Evolutionary conservation across 2,797 vertebrate genomes (phyloP).

Genomic region (Muscicapa striata): DNA sequence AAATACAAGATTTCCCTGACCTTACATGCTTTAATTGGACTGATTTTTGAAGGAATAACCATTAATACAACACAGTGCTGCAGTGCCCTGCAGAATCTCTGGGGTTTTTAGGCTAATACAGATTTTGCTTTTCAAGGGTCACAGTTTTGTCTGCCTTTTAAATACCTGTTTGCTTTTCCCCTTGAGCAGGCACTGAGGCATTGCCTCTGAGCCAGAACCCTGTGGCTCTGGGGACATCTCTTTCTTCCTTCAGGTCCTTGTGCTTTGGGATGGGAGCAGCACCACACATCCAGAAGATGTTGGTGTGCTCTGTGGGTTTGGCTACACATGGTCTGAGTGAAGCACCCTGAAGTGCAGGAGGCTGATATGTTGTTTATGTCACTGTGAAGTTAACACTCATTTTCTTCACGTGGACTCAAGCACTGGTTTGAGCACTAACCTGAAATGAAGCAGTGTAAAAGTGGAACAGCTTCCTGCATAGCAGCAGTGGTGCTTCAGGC

Average conservation of each 20-base stretch:
- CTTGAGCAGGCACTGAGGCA: neutral
- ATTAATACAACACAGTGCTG: neutral
- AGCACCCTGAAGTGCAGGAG: neutral
- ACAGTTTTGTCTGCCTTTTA: neutral
- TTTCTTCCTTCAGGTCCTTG: neutral
- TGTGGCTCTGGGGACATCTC: neutral
- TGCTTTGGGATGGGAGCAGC: neutral
- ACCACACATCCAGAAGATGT: neutral
- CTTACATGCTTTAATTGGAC: neutral
- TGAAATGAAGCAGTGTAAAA: neutral
- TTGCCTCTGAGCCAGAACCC: neutral
- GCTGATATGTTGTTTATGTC: neutral
- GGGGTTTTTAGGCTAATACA: neutral
- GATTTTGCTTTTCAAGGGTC: neutral
- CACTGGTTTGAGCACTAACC: neutral
- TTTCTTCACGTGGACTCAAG: neutral
- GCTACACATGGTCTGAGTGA: fast-evolving
- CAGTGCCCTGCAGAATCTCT: neutral
- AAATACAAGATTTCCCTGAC: neutral
- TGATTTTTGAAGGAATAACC: neutral
- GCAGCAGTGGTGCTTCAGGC: neutral
- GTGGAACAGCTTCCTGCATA: neutral
- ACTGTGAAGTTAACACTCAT: neutral
- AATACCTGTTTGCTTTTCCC: neutral
- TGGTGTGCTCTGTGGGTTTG: neutral